These are phyloP conservation scores for Scomber japonicus DNA, from an alignment of 2,113 vertebrate genomes.

Conservation along the genomic window DNA sequence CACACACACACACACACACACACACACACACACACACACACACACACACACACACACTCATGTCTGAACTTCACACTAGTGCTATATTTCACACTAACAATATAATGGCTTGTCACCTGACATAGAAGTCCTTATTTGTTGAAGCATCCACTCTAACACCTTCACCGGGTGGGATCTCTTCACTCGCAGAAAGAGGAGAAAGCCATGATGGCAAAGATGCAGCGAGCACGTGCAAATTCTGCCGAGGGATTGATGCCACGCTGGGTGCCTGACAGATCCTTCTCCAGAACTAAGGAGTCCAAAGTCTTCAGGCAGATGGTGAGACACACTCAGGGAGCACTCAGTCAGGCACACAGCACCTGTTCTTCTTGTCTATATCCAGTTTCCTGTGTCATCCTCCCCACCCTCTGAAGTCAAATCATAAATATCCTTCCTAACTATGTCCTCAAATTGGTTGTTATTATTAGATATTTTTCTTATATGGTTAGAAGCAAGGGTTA, in stretches of 20 bases:
- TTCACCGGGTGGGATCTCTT: slow-evolving; percentile 29
- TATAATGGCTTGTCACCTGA: slow-evolving; percentile 64
- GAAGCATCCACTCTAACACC: slow-evolving; percentile 19
- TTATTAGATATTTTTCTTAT: not conserved
- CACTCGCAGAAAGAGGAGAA: slow-evolving; percentile 94
- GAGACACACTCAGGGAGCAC: slow-evolving; percentile 72
- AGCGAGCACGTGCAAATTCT: slow-evolving; percentile 92
- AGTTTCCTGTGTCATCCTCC: not conserved
- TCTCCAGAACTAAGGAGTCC: slow-evolving; percentile 94
- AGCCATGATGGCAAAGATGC: slow-evolving; percentile 94
- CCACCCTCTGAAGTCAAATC: slow-evolving; percentile 24
- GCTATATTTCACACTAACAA: slow-evolving; percentile 64
- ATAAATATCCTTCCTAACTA: slow-evolving; percentile 8
- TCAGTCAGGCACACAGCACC: not conserved
- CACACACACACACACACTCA: not conserved
- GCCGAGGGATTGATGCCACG: slow-evolving; percentile 91
- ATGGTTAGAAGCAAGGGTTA: not conserved
- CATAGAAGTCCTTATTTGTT: slow-evolving; percentile 41
- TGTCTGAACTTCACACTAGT: slow-evolving; percentile 41
- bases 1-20: slow-evolving; percentile 34
- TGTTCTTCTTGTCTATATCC: not conserved
- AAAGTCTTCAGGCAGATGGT: slow-evolving; percentile 98
- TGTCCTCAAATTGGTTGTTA: not conserved
- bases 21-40: slow-evolving; percentile 30
- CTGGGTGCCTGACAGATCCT: slow-evolving; percentile 94